Evolutionary conservation across 2,888 invertebrate genomes (phyloP), one percentile per base, ranked within the genome.

Genomic region (Diogma glabrata): DNA sequence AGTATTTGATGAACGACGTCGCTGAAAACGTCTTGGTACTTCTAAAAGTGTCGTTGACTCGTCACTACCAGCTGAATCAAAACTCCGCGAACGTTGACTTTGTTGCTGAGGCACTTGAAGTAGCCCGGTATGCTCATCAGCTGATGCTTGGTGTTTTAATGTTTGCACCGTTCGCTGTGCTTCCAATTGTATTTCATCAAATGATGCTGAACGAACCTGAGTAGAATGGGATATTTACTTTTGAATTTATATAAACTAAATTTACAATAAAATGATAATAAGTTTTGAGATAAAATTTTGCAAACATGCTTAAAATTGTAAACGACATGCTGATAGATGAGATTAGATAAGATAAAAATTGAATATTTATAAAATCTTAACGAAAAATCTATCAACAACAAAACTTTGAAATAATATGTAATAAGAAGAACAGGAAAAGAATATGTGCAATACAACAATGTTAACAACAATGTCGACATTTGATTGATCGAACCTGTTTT

Each of bases 151-250:
- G 48, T 59, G 58, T 45, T 52, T 51, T 8, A 56, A 51, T 30
- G 55, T 52, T 51, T 57, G 58, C 54, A 56, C 52, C 62, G 55
- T 68, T 52, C 85, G 79, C 61, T 83, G 82, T 51, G 84, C 79
- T 64, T 84, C 86, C 67, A 87, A 66, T 67, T 88, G 86, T 67
- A 88, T 89, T 74, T 90, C 89, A 73, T 90, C 90, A 74, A 90
- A 90, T 57, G 89, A 88, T 56, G 88, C 88, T 56, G 89, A 89
- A 61, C 90, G 84, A 61, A 90, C 84, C 78, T 79, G 4, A 46
- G 24, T 43, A 43, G n/a, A n/a, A n/a, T n/a, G n/a, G n/a, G n/a
- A n/a, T n/a, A n/a, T n/a, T n/a, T n/a, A n/a, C n/a, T n/a, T n/a
- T n/a, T n/a, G n/a, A n/a, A n/a, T n/a, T 43, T 22, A 22, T 22